A percentile compares a stretch with the other conserved stretches of the same genome.
phyloP scores from a whole-genome alignment of 1,140 invertebrate genomes.

The Drosophila arawakana region DNA sequence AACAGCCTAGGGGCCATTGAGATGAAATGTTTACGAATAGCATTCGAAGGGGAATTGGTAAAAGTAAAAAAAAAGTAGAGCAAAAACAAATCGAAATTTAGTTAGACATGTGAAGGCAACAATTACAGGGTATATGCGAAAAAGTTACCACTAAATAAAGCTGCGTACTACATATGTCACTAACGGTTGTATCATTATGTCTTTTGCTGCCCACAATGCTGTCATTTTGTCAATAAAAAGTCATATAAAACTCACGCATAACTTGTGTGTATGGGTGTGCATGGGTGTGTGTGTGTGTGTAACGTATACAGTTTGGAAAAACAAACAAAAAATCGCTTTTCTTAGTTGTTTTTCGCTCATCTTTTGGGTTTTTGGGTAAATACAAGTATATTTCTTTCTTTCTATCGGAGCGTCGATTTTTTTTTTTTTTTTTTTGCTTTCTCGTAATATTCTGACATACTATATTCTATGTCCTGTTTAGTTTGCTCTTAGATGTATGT shows the following conservation, averaged over 20 bases:
- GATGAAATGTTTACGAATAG: not conserved
- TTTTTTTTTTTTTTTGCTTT: constrained; percentile 16
- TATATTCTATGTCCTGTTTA: constrained; percentile 42
- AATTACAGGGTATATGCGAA: constrained; percentile 12
- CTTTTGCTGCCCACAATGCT: constrained; percentile 39
- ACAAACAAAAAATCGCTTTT: constrained; percentile 52
- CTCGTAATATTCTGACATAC: constrained; percentile 5
- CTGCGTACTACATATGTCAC: constrained; percentile 7
- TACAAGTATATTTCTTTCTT: constrained; percentile 24
- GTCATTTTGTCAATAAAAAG: constrained; percentile 53
- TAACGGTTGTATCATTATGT: constrained; percentile 44
- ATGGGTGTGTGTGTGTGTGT: constrained; percentile 13
- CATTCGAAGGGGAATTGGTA: not conserved
- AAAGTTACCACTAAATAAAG: not conserved
- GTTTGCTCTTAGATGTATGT: constrained; percentile 31
- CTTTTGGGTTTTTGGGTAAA: constrained; percentile 31
- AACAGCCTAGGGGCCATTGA: not conserved
- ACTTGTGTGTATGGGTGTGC: constrained; percentile 11
- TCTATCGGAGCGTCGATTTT: not conserved
- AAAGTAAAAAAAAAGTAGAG: too few relatives aligned
- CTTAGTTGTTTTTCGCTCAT: constrained; percentile 33
- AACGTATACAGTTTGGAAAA: constrained; percentile 41
- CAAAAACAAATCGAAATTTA: not conserved
- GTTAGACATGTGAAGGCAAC: not conserved
- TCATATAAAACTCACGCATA: constrained; percentile 54